phyloP scores from a whole-genome alignment of 2,888 invertebrate species.

The Lycocerus yunnanus region DNA sequence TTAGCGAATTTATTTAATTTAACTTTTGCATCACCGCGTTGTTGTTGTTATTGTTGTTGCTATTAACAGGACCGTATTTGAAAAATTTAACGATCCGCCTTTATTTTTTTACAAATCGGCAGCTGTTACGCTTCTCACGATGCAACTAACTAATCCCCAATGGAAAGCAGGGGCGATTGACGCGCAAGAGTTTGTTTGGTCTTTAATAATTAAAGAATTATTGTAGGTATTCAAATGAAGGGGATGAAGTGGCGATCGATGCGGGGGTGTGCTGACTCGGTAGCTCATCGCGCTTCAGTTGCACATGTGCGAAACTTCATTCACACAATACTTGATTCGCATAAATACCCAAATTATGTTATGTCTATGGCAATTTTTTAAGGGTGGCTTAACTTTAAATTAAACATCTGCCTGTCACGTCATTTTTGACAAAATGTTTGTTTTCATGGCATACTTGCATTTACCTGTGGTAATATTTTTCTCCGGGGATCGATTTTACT shows the following conservation, averaged over 20 bases:
- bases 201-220: slow-evolving; percentile 21
- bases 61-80: not conserved
- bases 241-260: slow-evolving; percentile 13
- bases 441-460: not conserved
- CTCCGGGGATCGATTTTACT: not conserved
- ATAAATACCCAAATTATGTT: not conserved
- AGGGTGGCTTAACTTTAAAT: not conserved
- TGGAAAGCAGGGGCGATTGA: not conserved
- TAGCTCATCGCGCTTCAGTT: not conserved
- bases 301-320: slow-evolving; percentile 15
- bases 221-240: slow-evolving; percentile 9
- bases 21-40: not conserved
- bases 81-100: not conserved
- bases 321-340: not conserved
- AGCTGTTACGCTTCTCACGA: slow-evolving; percentile 5
- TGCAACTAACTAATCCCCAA: not conserved
- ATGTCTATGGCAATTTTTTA: not conserved
- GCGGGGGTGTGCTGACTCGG: slow-evolving; percentile 16
- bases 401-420: not conserved
- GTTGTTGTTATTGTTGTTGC: not conserved
- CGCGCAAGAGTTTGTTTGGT: not conserved
- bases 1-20: not conserved
- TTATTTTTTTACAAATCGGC: slow-evolving; percentile 4
- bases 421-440: not conserved
- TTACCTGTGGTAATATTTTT: not conserved